phyloP scores from a whole-genome alignment of 2,113 vertebrate species.

The Tychaedon coryphoeus region DNA sequence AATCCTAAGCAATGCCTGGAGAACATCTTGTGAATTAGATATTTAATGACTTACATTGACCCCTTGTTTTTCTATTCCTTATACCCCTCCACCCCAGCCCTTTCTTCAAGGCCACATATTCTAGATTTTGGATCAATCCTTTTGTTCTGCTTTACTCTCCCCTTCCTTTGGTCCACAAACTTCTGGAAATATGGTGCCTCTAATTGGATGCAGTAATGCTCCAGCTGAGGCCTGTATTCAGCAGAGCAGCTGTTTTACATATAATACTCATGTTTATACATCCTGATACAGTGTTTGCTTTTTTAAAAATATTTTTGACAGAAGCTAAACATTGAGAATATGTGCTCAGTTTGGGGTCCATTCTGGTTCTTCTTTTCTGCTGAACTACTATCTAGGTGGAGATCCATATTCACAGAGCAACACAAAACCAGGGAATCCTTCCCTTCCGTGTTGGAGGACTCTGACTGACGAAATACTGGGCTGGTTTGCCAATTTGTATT shows the following conservation, averaged over 20 bases:
- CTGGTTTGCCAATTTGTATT: not conserved
- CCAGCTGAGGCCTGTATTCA: constrained; percentile 8
- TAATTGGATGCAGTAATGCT: constrained; percentile 47
- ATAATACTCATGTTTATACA: constrained; percentile 51
- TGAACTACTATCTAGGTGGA: not conserved
- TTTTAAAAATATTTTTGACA: constrained; percentile 37
- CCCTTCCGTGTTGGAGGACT: not conserved
- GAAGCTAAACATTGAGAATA: constrained; percentile 10
- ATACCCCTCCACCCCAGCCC: not conserved
- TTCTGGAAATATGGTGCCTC: constrained; percentile 18
- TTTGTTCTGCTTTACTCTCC: not conserved
- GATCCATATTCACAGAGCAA: not conserved
- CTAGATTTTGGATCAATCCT: not conserved
- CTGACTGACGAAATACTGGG: not conserved
- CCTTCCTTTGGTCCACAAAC: not conserved
- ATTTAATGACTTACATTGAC: not conserved
- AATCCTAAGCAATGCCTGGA: not conserved
- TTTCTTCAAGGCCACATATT: not conserved
- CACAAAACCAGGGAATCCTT: not conserved
- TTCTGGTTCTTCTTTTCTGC: not conserved
- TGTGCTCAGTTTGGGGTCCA: not conserved
- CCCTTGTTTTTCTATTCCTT: not conserved
- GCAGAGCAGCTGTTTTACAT: constrained; percentile 52
- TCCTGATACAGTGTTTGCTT: constrained; percentile 28
- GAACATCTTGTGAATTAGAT: not conserved